phyloP scores from a whole-genome alignment of 2,797 vertebrate genomes.

The Rhabdophis nuchalis region DNA sequence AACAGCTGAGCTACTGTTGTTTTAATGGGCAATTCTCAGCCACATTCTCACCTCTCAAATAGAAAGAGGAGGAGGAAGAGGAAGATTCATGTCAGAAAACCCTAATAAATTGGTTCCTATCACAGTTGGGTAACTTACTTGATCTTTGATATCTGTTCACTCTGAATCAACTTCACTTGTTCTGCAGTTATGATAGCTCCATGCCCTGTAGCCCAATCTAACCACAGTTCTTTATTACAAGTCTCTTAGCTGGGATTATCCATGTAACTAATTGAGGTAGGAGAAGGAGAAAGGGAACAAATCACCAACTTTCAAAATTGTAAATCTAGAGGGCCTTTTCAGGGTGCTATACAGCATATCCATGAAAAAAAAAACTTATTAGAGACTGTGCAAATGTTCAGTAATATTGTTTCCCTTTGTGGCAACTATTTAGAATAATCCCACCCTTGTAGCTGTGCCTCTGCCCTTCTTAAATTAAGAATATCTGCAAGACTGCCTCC shows the following conservation, averaged over 20 bases:
- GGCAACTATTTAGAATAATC: neutral
- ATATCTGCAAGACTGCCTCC: too few species aligned
- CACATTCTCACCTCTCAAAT: neutral
- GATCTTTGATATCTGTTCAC: neutral
- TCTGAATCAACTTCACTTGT: neutral
- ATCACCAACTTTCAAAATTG: neutral
- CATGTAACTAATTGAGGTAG: neutral
- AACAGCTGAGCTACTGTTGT: neutral
- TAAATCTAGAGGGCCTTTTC: neutral
- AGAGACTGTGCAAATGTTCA: neutral
- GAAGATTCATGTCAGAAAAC: neutral
- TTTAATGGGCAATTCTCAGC: neutral
- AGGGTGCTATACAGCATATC: neutral
- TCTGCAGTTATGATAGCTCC: neutral
- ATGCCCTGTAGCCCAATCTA: neutral
- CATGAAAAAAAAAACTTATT: neutral
- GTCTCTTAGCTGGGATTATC: neutral
- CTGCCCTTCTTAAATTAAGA: neutral
- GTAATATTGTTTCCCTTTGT: neutral
- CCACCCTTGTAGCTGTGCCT: too few species aligned
- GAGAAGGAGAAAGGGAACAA: neutral
- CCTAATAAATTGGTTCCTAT: neutral
- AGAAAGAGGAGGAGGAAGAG: neutral
- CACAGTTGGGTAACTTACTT: neutral
- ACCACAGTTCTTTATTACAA: neutral